A percentile compares a stretch with the other conserved stretches of the same genome.
phyloP scores from a whole-genome alignment of 1,140 invertebrate species.

The Nymphalis io region DNA sequence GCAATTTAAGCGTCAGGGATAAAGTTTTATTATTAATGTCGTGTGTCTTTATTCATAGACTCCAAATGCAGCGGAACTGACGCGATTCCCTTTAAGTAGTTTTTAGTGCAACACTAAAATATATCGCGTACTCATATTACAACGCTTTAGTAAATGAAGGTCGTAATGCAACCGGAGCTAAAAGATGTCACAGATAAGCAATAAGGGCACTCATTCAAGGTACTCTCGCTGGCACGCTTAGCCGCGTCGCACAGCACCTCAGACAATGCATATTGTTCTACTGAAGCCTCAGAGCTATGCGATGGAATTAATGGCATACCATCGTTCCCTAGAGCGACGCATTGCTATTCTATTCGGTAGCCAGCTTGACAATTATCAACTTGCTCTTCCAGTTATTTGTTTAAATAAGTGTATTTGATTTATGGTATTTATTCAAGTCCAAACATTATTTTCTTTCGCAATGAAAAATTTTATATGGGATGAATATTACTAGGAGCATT shows the following conservation, averaged over 20 bases:
- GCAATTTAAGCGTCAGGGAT: no score
- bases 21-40: no score
- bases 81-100: no score
- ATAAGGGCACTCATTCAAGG: conserved; percentile 27
- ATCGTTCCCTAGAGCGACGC: not conserved
- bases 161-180: conserved; percentile 17
- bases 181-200: conserved; percentile 28
- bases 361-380: conserved; percentile 4
- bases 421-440: no score
- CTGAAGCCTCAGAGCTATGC: conserved; percentile 7
- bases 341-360: conserved; percentile 20
- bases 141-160: conserved; percentile 7
- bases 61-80: no score
- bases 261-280: conserved; percentile 33
- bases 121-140: no score
- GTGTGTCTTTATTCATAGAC: no score
- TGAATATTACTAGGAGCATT: no score
- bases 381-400: not conserved
- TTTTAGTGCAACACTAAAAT: no score
- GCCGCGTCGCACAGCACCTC: conserved; percentile 5
- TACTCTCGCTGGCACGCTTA: conserved; percentile 24
- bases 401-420: not conserved
- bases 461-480: no score
- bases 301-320: conserved; percentile 9
- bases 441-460: no score